A percentile compares a stretch with the other conserved stretches of the same genome.
These are phyloP conservation scores for Elegia similella DNA, from an alignment of 2,888 invertebrate species.

Conservation along the genomic window DNA sequence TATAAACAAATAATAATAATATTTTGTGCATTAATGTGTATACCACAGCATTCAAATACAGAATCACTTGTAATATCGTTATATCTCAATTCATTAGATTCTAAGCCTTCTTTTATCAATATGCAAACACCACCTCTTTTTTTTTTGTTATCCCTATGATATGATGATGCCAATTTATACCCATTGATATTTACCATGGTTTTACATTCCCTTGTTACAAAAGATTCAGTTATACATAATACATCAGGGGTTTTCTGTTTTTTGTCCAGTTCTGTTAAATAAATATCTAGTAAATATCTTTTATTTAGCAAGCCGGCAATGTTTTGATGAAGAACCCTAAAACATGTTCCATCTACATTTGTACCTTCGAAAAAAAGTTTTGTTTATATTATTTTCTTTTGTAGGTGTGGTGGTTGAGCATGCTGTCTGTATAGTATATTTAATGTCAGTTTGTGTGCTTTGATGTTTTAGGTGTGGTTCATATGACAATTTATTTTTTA, in stretches of 20 bases:
- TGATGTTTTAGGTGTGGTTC: too few relatives aligned
- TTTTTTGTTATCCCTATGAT: neutral
- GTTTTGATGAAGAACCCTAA: neutral
- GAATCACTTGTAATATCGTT: neutral
- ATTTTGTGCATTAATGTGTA: neutral
- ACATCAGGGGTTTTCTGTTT: neutral
- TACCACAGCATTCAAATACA: neutral
- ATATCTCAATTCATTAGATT: neutral
- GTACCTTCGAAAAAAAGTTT: neutral
- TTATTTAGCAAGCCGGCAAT: neutral
- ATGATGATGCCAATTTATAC: neutral
- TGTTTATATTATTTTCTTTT: too few relatives aligned
- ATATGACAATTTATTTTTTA: too few relatives aligned
- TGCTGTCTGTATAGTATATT: too few relatives aligned
- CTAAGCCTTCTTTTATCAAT: neutral
- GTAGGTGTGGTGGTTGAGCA: too few relatives aligned
- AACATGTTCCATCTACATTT: neutral
- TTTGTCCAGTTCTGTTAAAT: neutral
- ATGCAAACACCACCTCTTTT: neutral
- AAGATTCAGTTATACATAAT: neutral
- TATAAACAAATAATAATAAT: neutral
- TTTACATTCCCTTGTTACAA: neutral
- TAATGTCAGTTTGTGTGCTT: too few relatives aligned
- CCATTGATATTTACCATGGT: neutral
- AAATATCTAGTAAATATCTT: neutral